These are phyloP conservation scores for Mythimna albipuncta DNA, from an alignment of 2,888 invertebrate species.

Conservation along the genomic window DNA sequence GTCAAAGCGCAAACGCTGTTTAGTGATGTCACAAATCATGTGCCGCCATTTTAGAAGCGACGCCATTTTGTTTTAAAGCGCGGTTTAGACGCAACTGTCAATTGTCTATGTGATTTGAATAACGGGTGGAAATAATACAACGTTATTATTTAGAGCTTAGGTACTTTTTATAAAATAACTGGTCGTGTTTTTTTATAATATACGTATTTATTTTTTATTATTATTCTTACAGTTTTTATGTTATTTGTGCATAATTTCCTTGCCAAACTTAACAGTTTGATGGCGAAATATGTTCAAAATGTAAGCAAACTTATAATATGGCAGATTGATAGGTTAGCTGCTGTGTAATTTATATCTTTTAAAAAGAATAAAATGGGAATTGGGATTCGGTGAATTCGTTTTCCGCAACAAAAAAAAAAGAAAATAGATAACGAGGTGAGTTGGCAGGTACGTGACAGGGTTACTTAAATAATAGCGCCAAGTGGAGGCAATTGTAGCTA, in stretches of 20 bases:
- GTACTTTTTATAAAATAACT: background rate
- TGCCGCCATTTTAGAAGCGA: slow-evolving; percentile 69
- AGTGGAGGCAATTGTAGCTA: slow-evolving; percentile 41
- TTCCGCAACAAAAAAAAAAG: slow-evolving; percentile 49
- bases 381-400: slow-evolving; percentile 51
- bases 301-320: background rate
- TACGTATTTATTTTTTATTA: no score
- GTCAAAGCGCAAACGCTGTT: slow-evolving; percentile 48
- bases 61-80: slow-evolving; percentile 64
- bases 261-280: no score
- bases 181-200: background rate
- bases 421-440: slow-evolving; percentile 60
- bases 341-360: slow-evolving; percentile 18
- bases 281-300: no score
- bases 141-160: background rate
- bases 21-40: slow-evolving; percentile 68
- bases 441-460: slow-evolving; percentile 55
- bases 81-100: slow-evolving; percentile 36
- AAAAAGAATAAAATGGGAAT: slow-evolving; percentile 36
- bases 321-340: slow-evolving; percentile 21
- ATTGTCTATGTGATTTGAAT: slow-evolving; percentile 35
- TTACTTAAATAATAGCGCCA: slow-evolving; percentile 34
- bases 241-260: no score
- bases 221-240: no score
- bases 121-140: slow-evolving; percentile 1